Evolutionary conservation across 2,888 invertebrate species (phyloP), one percentile per base, ranked within the genome.

Genomic region (Cloeon dipterum): DNA sequence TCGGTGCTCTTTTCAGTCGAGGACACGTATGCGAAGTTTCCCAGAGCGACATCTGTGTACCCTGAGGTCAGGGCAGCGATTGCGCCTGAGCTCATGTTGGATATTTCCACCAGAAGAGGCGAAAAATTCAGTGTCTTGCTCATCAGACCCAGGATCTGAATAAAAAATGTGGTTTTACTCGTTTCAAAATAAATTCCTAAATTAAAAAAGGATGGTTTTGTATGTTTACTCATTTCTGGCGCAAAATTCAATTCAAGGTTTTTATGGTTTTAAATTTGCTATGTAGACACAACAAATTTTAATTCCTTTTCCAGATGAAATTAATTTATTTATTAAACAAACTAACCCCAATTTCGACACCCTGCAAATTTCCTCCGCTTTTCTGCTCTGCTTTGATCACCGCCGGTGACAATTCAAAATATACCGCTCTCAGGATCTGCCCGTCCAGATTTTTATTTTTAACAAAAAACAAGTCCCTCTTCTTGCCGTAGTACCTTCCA

Each of bases 321-420:
- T n/a, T n/a, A n/a, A n/a, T n/a, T n/a, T n/a, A n/a, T n/a, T n/a
- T n/a, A n/a, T n/a, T n/a, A n/a, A n/a, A n/a, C n/a, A n/a, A n/a
- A n/a, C 25, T 29, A 14, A 29, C 29, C 29, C 29, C 29, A 14
- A 29, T 29, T 29, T 29, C 29, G 16, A 29, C 29, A n/a, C 29
- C 29, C 14, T 29, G 29, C n/a, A 29, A n/a, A 29, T n/a, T 8
- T 5, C 14, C n/a, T 8, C 29, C 29, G 29, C 29, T 29, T 11
- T 16, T 7, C 16, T n/a, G 16, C 5, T 7, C 5, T 5, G 16
- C n/a, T 14, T 5, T 5, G 7, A 29, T 16, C 29, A 16, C 29
- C 11, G 29, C 29, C 5, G 29, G 29, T 29, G 16, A 16, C 7
- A 14, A 29, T 7, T 5, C 5, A 7, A 14, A 29, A 29, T 14